Base-by-base conservation (phyloP, 64 coral and sea anemone species). In the Actinia tenebrosa region DNA sequence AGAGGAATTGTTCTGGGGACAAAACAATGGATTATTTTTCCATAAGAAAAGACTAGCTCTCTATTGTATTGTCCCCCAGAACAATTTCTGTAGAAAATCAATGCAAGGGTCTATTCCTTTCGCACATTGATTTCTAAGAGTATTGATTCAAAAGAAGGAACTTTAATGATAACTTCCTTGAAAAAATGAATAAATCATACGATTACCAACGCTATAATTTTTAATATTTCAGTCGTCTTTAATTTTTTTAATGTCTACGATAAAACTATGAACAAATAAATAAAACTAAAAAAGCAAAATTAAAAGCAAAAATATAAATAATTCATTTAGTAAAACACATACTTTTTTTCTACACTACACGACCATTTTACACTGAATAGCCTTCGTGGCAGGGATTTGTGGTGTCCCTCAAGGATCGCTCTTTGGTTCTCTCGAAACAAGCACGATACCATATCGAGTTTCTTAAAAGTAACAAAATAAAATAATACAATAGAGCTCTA, bases 181-280 rank as follows among this genome's bases (percentile, higher is more conserved):
- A 7, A 18, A 7, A 7, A 66, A 66, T 5, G 63, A n/a, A 0
- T 66, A n/a, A 7, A 7, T 66, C 47, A 23, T n/a, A 66, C n/a
- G 7, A 66, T 66, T n/a, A 66, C 19, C 0, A 66, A 66, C 4
- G 23, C 19, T 10, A 10, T 66, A 5, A 14, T n/a, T 23, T n/a
- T 25, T 66, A n/a, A 66, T 66, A n/a, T 66, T 23, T 66, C 15
- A 37, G n/a, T 66, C 56, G n/a, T 66, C 56, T n/a, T 5, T 23
- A 66, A n/a, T 9, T 5, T 66, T 23, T 66, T 66, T 61, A 61
- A 20, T 66, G 3, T n/a, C 63, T 20, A 66, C 19, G 4, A 23
- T 23, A 66, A 66, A 66, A 66, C 63, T 66, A 66, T 66, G 63
- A 66, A 66, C 63, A 66, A 66, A 66, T 66, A 66, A 66, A 66